These are phyloP conservation scores for Diplodus sargus DNA, from an alignment of 2,797 vertebrate species.

Conservation along the genomic window DNA sequence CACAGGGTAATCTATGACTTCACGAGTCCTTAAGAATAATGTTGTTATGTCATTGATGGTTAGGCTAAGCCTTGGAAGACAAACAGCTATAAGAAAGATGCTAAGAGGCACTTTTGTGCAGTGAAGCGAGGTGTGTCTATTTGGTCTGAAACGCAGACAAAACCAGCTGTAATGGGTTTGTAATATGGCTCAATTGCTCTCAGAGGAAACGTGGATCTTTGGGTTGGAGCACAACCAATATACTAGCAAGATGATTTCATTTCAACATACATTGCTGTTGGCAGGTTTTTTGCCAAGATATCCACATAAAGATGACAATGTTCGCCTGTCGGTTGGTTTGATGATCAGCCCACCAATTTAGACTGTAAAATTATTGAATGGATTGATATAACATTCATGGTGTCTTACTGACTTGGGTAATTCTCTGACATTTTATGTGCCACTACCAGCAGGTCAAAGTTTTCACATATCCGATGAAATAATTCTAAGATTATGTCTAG, in stretches of 20 bases:
- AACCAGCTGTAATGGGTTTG: not conserved
- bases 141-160: slow-evolving; percentile 8
- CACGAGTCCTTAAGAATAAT: slow-evolving; percentile 21
- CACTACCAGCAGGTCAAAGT: not conserved
- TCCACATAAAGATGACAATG: not conserved
- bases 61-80: not conserved
- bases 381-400: not conserved
- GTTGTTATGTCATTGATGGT: slow-evolving; percentile 14
- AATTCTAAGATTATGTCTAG: not conserved
- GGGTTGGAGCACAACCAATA: not conserved
- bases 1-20: not conserved
- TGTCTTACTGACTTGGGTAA: too few relatives aligned
- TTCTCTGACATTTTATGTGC: not conserved
- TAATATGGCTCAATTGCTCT: not conserved
- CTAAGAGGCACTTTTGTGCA: slow-evolving; percentile 25
- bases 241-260: not conserved
- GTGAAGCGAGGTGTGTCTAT: slow-evolving; percentile 28
- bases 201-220: not conserved
- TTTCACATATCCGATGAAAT: not conserved
- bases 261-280: not conserved
- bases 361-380: not conserved
- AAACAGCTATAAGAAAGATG: slow-evolving; percentile 17
- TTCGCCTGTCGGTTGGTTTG: not conserved
- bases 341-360: not conserved
- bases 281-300: not conserved